Evolutionary conservation across 2,888 invertebrate species (phyloP).

Genomic region (Cantharis lateralis): DNA sequence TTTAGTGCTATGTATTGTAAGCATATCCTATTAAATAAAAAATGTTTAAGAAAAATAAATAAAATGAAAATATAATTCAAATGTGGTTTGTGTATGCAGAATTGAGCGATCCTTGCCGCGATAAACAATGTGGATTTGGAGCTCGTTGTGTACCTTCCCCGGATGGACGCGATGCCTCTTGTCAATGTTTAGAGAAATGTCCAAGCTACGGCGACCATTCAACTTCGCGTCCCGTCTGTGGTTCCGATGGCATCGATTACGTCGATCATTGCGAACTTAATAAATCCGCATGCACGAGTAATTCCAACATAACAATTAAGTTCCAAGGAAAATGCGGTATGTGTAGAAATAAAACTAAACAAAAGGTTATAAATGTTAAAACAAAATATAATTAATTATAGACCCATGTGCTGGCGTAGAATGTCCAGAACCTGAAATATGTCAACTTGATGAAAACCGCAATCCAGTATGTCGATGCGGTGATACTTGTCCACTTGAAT

Average conservation of each 20-base stretch:
- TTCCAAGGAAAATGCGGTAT: slow-evolving; percentile 88
- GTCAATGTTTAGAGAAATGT: slow-evolving; percentile 79
- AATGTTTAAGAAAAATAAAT: background rate
- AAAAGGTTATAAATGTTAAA: background rate
- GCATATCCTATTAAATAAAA: background rate
- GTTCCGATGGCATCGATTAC: slow-evolving; percentile 83
- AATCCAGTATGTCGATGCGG: slow-evolving; percentile 81
- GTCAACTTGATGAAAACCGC: slow-evolving; percentile 79
- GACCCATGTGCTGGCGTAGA: slow-evolving; percentile 83
- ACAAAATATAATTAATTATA: slow-evolving; percentile 53
- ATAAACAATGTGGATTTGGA: slow-evolving; percentile 70
- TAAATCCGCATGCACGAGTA: slow-evolving; percentile 75
- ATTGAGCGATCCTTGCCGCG: slow-evolving; percentile 73
- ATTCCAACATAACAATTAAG: slow-evolving; percentile 77
- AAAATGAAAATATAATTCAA: background rate
- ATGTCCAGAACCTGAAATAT: slow-evolving; percentile 80
- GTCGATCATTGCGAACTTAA: slow-evolving; percentile 84
- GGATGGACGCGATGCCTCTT: slow-evolving; percentile 74
- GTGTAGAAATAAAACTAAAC: slow-evolving; percentile 44
- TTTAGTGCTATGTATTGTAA: background rate
- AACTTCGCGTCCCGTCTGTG: slow-evolving; percentile 79
- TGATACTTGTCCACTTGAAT: slow-evolving; percentile 75
- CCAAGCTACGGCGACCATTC: slow-evolving; percentile 83
- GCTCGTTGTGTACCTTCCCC: slow-evolving; percentile 68
- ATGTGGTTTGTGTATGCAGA: slow-evolving; percentile 56